Evolutionary conservation across 2,888 invertebrate species (phyloP).

Genomic region (Dermolepida albohirtum): DNA sequence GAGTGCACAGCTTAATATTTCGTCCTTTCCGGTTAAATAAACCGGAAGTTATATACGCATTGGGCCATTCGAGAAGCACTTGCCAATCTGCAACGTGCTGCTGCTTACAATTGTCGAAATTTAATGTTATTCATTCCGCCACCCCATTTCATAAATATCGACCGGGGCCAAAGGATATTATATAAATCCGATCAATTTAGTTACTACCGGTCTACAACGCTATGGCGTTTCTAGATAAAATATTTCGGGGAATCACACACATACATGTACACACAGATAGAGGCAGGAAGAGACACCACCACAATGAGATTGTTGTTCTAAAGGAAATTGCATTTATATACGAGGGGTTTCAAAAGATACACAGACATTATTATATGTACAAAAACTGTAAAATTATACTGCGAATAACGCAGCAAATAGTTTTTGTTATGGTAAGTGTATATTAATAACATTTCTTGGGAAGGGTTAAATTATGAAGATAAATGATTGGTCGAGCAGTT

Average conservation of each 20-base stretch:
- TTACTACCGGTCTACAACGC: neutral
- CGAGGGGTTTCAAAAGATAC: neutral
- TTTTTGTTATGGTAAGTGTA: no score
- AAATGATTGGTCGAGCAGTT: no score
- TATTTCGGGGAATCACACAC: conserved; percentile 10
- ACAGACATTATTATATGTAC: no score
- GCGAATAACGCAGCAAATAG: no score
- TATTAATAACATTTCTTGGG: no score
- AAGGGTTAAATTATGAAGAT: no score
- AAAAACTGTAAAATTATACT: no score
- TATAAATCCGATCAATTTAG: conserved; percentile 18
- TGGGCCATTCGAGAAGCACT: conserved; percentile 2
- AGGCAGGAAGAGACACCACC: conserved; percentile 7
- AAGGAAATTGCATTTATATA: conserved; percentile 1
- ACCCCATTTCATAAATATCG: neutral
- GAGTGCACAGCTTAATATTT: conserved; percentile 34
- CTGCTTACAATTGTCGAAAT: conserved; percentile 2
- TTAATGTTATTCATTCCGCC: conserved; percentile 3
- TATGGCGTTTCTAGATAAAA: conserved; percentile 15
- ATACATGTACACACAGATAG: no score
- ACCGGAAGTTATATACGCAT: conserved; percentile 27
- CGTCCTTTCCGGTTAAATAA: conserved; percentile 32
- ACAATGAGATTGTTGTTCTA: neutral
- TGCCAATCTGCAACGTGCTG: conserved; percentile 30
- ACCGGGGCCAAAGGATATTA: conserved; percentile 4